Evolutionary conservation across 1,140 invertebrate genomes (phyloP).

Genomic region (Drosophila pruinosa): DNA sequence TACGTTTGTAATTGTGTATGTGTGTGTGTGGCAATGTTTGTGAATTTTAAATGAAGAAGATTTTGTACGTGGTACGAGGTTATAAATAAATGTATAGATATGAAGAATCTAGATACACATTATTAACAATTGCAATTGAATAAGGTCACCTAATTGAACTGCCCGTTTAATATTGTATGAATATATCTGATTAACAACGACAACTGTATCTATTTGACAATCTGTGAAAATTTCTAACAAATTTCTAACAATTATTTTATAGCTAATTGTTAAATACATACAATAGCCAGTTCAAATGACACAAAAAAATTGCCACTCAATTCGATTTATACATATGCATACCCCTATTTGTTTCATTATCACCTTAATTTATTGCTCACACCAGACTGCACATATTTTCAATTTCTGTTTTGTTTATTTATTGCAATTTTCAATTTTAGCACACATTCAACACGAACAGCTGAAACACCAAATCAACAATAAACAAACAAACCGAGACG

Average conservation of each 20-base stretch:
- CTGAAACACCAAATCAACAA: slow-evolving; percentile 8
- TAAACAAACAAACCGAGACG: slow-evolving; percentile 8
- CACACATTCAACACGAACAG: not conserved
- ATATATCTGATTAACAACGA: not conserved
- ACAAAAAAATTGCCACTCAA: no score
- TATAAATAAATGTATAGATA: slow-evolving; percentile 35
- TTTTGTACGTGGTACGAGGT: slow-evolving; percentile 9
- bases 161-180: no score
- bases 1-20: not conserved
- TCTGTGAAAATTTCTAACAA: not conserved
- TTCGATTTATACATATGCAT: no score
- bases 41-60: slow-evolving; percentile 50
- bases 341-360: not conserved
- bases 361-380: not conserved
- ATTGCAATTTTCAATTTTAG: slow-evolving; percentile 20
- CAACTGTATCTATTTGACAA: not conserved
- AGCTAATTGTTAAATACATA: no score
- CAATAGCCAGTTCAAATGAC: not conserved
- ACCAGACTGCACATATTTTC: not conserved
- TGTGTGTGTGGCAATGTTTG: slow-evolving; percentile 5
- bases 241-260: not conserved
- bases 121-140: slow-evolving; percentile 27
- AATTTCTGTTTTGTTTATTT: slow-evolving; percentile 6
- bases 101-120: slow-evolving; percentile 11
- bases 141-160: not conserved